Evolutionary conservation across 2,797 vertebrate species (phyloP).

Genomic region (Sebastes ruberrimus): DNA sequence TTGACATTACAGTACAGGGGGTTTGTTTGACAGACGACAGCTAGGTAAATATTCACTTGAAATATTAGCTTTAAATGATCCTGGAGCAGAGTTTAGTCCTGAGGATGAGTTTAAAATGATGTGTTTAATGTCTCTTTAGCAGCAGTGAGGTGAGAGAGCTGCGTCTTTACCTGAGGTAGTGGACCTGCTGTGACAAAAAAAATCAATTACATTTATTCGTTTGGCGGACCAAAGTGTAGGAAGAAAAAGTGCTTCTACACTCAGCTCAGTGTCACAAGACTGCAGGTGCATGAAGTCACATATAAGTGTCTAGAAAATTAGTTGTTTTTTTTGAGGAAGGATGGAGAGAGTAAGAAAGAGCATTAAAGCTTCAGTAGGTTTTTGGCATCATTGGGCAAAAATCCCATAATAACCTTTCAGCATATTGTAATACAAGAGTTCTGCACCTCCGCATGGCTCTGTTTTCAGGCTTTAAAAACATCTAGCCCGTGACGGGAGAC

Average conservation of each 20-base stretch:
- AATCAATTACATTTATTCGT: background rate
- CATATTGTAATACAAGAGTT: no score
- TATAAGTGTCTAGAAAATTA: background rate
- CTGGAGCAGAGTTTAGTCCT: background rate
- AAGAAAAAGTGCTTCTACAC: background rate
- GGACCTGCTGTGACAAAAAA: conserved; percentile 24
- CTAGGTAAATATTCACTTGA: background rate
- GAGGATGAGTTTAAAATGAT: background rate
- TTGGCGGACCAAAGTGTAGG: no score
- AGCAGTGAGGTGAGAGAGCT: background rate
- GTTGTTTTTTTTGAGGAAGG: background rate
- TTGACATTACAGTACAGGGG: background rate
- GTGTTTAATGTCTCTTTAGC: conserved; percentile 18
- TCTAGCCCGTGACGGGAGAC: no score
- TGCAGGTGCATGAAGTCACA: background rate
- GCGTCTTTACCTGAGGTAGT: conserved; percentile 33
- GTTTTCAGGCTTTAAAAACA: no score
- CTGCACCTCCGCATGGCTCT: no score
- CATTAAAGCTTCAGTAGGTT: no score
- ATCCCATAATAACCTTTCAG: no score
- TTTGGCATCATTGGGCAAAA: no score
- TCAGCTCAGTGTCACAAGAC: background rate
- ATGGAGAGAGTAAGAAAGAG: background rate
- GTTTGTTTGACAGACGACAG: background rate
- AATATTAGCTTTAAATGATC: background rate